Evolutionary conservation across 2,888 invertebrate species (phyloP).

Genomic region (Drosophila longiperda): DNA sequence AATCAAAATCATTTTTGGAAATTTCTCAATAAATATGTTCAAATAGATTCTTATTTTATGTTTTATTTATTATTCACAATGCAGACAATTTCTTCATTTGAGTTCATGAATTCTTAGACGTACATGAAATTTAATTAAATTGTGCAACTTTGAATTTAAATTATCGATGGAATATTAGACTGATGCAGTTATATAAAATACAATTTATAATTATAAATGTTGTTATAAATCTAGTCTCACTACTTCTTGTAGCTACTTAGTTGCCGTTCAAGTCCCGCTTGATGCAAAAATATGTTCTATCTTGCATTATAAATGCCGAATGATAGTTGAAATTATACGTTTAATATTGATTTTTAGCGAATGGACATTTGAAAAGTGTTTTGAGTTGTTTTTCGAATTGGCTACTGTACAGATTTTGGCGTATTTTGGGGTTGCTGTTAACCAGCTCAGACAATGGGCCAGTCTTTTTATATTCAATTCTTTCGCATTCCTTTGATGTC

Average conservation of each 20-base stretch:
- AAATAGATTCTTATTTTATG: background rate
- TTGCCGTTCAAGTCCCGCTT: background rate
- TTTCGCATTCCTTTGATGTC: background rate
- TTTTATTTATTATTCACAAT: background rate
- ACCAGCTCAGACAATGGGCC: conserved; percentile 38
- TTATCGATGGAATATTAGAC: background rate
- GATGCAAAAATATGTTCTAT: background rate
- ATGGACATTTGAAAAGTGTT: conserved; percentile 8
- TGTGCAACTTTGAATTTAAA: background rate
- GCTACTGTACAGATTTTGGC: conserved; percentile 9
- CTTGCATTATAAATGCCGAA: background rate
- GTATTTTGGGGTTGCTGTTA: conserved; percentile 26
- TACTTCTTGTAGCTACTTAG: background rate
- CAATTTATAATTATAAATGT: background rate
- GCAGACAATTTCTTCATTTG: background rate
- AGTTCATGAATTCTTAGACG: background rate
- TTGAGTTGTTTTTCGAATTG: conserved; percentile 25
- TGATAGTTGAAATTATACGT: background rate
- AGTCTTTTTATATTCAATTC: conserved; percentile 25
- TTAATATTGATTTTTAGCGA: background rate
- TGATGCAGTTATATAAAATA: background rate
- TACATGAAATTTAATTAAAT: background rate
- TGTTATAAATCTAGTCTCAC: background rate
- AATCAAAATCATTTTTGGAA: background rate
- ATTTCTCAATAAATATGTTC: background rate